Base-by-base conservation (phyloP, 2,113 vertebrate genomes). In the Phocoena sinus region DNA sequence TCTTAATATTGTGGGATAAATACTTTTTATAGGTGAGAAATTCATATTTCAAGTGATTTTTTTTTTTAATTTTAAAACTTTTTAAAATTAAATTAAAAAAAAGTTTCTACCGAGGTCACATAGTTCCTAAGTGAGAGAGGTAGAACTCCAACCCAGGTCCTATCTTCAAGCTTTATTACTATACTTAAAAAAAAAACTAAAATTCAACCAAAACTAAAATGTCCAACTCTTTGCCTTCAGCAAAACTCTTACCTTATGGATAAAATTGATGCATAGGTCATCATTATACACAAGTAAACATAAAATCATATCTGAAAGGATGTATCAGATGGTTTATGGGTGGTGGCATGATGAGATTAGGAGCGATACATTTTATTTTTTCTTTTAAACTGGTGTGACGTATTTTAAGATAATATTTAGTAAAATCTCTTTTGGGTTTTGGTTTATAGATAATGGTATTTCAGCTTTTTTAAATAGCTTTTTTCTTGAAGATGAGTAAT, bases 11-110 rank as follows among this genome's bases (percentile, higher is more conserved):
- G 65, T 76, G 41, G 41, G 28, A 56, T 95, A 41, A 71, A 71
- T 88, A 63, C 41, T 41, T 94, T 95, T 79, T 93, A 33, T 89
- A 84, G 33, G n/a, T 96, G 80, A 91, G 3, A 68, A 96, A 60
- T 73, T 92, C 23, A 62, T 76, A 82, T 56, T 95, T 89, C 6
- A 76, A 26, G 50, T 56, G 36, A 31, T 86, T 94, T 73, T 53
- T n/a, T 53, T 50, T 53, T 53, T 53, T 18, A 17, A 53, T 53
- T 53, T 53, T 53, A 53, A 53, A 53, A 2, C 53, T 53, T 53
- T 53, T 53, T 53, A 53, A 18, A 53, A 53, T 53, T 41, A 41
- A 41, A 41, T 50, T 13, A 50, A 50, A 50, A 53, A 53, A 53
- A 53, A 17, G 53, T 53, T 53, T 18, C n/a, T 85, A 21, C 5